Evolutionary conservation across 1,140 invertebrate genomes (phyloP).

Genomic region (Rhopalosiphum maidis): DNA sequence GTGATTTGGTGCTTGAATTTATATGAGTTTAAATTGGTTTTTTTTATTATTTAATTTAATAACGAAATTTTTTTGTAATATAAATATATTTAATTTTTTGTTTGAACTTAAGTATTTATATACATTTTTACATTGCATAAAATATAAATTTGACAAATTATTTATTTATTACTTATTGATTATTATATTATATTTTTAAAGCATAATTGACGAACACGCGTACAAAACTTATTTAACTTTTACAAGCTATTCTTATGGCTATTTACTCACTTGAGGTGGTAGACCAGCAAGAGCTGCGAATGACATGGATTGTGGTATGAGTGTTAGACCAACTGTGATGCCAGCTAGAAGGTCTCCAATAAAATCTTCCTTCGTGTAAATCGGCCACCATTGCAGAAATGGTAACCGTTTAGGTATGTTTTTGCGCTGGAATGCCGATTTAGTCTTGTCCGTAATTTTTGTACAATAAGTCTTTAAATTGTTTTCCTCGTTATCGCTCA

Average conservation of each 20-base stretch:
- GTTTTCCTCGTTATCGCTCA: not conserved
- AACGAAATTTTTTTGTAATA: not conserved
- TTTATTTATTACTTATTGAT: not conserved
- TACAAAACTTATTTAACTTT: not conserved
- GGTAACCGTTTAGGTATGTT: constrained; percentile 75
- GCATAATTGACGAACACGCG: not conserved
- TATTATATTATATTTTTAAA: not conserved
- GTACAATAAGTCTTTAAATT: not conserved
- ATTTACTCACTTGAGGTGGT: constrained; percentile 64
- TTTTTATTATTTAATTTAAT: not conserved
- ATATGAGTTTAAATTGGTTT: not conserved
- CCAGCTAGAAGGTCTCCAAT: constrained; percentile 81
- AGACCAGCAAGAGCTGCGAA: constrained; percentile 80
- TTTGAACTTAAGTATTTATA: not conserved
- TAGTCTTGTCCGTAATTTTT: constrained; percentile 62
- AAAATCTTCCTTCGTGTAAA: constrained; percentile 72
- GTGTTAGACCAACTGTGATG: constrained; percentile 82
- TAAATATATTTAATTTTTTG: not conserved
- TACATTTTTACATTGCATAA: not conserved
- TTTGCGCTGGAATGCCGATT: constrained; percentile 68
- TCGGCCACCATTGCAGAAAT: constrained; percentile 75
- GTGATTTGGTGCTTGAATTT: too few species aligned
- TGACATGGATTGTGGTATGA: constrained; percentile 85
- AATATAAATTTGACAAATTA: not conserved
- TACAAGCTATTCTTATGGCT: too few species aligned